phyloP scores from a whole-genome alignment of 2,113 vertebrate genomes.

The Barbus barbus region DNA sequence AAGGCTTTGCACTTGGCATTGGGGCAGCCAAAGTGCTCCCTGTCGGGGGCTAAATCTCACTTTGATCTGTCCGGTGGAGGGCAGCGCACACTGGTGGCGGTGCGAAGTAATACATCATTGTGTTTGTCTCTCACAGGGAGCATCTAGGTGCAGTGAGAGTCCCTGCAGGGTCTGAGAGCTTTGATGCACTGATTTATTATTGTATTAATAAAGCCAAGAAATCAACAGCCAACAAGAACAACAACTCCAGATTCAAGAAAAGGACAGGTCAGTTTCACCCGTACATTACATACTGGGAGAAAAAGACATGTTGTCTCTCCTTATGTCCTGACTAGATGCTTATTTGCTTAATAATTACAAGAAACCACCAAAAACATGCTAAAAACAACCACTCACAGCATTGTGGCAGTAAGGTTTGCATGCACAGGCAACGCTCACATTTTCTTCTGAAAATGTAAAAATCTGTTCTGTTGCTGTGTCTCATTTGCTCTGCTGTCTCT shows the following conservation, averaged over 20 bases:
- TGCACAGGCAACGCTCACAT: background rate
- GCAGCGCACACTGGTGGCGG: constrained; percentile 26
- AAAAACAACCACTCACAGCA: background rate
- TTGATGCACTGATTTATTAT: constrained; percentile 96
- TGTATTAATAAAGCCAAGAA: constrained; percentile 98
- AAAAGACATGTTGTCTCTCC: background rate
- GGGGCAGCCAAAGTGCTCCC: background rate
- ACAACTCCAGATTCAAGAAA: constrained; percentile 89
- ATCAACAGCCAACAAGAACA: constrained; percentile 87
- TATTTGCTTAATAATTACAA: background rate
- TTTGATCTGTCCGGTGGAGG: constrained; percentile 13
- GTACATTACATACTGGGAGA: constrained; percentile 3
- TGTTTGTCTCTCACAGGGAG: constrained; percentile 73
- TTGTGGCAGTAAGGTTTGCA: background rate
- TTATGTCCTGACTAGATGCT: background rate
- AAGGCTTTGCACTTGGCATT: constrained; percentile 10
- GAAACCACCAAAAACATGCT: background rate
- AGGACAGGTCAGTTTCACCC: constrained; percentile 83
- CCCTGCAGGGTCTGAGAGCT: constrained; percentile 97
- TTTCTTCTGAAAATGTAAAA: background rate
- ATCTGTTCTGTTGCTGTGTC: background rate
- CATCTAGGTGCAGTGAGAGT: constrained; percentile 77
- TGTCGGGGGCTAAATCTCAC: background rate
- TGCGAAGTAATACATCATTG: constrained; percentile 55
- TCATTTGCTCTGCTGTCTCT: constrained; percentile 44